A percentile compares a stretch with the other conserved stretches of the same genome.
phyloP scores from a whole-genome alignment of 2,888 invertebrate genomes.

The Hylaea fasciaria region DNA sequence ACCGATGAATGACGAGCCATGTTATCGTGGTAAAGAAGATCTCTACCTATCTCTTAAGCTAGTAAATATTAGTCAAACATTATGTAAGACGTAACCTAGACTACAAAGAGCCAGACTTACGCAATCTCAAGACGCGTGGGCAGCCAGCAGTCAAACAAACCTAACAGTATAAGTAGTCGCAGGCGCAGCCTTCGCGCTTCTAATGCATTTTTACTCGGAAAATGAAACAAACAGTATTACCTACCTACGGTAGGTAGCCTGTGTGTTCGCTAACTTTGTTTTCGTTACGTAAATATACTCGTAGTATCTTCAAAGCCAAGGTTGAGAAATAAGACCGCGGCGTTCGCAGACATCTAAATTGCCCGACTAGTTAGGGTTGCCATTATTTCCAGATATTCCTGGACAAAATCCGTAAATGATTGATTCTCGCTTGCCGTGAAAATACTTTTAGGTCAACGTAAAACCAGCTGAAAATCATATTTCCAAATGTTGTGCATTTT shows the following conservation, averaged over 20 bases:
- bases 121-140: conserved; percentile 30
- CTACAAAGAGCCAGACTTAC: conserved; percentile 17
- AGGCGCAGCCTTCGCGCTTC: conserved; percentile 36
- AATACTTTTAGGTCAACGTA: neutral
- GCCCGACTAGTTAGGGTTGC: conserved; percentile 15
- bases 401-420: conserved; percentile 1
- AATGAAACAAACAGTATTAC: too few relatives aligned
- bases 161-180: conserved; percentile 27
- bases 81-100: conserved; percentile 3
- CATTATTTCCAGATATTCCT: conserved; percentile 1
- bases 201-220: conserved; percentile 40
- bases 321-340: conserved; percentile 40
- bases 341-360: conserved; percentile 39
- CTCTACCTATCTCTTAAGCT: too few relatives aligned
- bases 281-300: conserved; percentile 45
- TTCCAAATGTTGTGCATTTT: neutral
- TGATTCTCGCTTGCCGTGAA: too few relatives aligned
- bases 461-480: neutral
- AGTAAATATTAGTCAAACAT: neutral
- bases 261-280: conserved; percentile 40
- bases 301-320: conserved; percentile 56
- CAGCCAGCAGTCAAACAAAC: conserved; percentile 32
- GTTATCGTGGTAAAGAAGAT: too few relatives aligned
- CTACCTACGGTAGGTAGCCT: conserved; percentile 40
- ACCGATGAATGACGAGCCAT: too few relatives aligned